phyloP scores from a whole-genome alignment of 2,888 invertebrate species.

The Rotaria sp. region DNA sequence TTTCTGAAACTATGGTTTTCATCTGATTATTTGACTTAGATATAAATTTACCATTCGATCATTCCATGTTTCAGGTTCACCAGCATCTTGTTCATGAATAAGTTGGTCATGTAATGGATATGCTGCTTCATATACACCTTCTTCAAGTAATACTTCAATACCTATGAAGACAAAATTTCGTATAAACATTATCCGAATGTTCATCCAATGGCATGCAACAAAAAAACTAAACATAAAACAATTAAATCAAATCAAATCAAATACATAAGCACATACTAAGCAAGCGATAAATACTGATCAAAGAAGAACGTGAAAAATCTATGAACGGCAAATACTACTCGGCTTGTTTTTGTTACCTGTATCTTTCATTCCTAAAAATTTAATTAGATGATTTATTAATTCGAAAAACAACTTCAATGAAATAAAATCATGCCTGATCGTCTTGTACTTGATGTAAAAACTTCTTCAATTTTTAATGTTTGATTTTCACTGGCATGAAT shows the following conservation, averaged over 20 bases:
- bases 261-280: too few relatives aligned
- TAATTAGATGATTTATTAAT: too few relatives aligned
- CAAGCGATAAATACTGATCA: too few relatives aligned
- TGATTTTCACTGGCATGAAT: neutral
- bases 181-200: neutral
- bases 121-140: slow-evolving; percentile 36
- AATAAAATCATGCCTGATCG: neutral
- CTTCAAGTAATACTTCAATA: slow-evolving; percentile 34
- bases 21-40: too few relatives aligned
- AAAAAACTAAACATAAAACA: too few relatives aligned
- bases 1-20: too few relatives aligned
- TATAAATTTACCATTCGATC: slow-evolving; percentile 30
- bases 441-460: slow-evolving; percentile 23
- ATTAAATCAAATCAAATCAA: too few relatives aligned
- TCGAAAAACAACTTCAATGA: neutral
- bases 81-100: neutral
- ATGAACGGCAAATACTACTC: too few relatives aligned
- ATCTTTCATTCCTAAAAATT: neutral
- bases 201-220: neutral
- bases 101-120: slow-evolving; percentile 37
- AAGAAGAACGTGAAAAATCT: too few relatives aligned
- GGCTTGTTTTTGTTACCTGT: neutral
- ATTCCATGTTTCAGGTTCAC: slow-evolving; percentile 18
- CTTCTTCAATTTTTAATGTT: slow-evolving; percentile 22
- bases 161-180: neutral